Evolutionary conservation across 2,797 vertebrate genomes (phyloP).

Genomic region (Mormyrops attenuatus): DNA sequence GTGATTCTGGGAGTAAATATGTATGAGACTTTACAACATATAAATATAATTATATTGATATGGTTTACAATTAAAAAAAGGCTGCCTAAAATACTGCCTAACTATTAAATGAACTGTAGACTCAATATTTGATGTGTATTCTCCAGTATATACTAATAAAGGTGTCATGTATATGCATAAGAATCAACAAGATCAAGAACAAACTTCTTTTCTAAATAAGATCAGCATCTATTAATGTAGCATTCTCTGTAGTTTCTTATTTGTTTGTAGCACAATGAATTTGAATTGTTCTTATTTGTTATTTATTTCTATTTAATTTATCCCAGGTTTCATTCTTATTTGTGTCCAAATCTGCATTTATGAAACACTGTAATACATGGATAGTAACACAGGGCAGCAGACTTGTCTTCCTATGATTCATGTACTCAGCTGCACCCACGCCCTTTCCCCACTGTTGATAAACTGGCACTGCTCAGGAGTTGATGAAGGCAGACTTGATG

Average conservation of each 20-base stretch:
- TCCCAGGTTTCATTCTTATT: neutral
- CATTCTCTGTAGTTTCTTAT: neutral
- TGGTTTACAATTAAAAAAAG: neutral
- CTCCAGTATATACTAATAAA: neutral
- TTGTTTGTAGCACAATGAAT: neutral
- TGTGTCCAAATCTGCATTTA: neutral
- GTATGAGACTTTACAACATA: neutral
- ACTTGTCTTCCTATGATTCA: neutral
- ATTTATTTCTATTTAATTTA: neutral
- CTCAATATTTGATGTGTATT: neutral
- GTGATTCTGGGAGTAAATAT: neutral
- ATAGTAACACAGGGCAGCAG: neutral
- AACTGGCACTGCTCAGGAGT: constrained; percentile 3
- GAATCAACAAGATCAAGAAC: neutral
- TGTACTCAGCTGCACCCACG: neutral
- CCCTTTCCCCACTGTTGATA: neutral
- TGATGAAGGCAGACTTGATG: constrained; percentile 3
- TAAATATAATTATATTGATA: neutral
- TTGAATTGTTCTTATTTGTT: neutral
- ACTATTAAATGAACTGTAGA: neutral
- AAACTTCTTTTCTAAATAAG: neutral
- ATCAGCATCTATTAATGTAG: neutral
- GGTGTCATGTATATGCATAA: neutral
- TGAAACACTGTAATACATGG: neutral
- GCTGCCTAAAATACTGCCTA: neutral